These are phyloP conservation scores for Sternarchorhynchus goeldii DNA, from an alignment of 2,797 vertebrate genomes.

Conservation along the genomic window DNA sequence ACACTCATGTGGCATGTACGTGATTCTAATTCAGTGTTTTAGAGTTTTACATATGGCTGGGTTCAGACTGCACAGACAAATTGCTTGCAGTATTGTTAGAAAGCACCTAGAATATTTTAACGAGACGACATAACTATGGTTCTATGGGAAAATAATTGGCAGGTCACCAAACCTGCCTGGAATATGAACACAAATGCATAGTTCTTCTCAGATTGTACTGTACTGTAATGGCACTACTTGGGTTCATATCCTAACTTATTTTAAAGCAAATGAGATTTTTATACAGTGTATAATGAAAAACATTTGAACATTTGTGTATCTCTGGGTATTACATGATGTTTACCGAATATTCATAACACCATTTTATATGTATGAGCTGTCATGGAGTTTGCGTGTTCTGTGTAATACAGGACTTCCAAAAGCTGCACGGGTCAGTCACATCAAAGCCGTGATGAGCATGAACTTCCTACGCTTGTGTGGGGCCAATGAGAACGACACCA, in stretches of 20 bases:
- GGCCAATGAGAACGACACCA: conserved; percentile 72
- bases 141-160: too few relatives aligned
- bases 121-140: neutral
- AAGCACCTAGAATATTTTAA: neutral
- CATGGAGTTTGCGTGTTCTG: neutral
- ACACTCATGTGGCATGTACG: too few relatives aligned
- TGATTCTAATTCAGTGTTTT: neutral
- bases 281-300: neutral
- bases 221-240: neutral
- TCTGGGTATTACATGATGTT: neutral
- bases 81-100: neutral
- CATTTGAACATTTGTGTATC: too few relatives aligned
- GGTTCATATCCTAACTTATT: neutral
- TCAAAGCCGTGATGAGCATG: conserved; percentile 84
- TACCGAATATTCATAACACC: neutral
- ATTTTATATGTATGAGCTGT: neutral
- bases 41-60: neutral
- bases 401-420: conserved; percentile 82
- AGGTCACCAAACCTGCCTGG: too few relatives aligned
- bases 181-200: too few relatives aligned
- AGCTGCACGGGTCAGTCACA: conserved; percentile 84
- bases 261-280: neutral
- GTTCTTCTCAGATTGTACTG: too few relatives aligned
- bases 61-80: neutral
- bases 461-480: conserved; percentile 83